phyloP scores from a whole-genome alignment of 2,113 vertebrate species.

The Archocentrus centrarchus region DNA sequence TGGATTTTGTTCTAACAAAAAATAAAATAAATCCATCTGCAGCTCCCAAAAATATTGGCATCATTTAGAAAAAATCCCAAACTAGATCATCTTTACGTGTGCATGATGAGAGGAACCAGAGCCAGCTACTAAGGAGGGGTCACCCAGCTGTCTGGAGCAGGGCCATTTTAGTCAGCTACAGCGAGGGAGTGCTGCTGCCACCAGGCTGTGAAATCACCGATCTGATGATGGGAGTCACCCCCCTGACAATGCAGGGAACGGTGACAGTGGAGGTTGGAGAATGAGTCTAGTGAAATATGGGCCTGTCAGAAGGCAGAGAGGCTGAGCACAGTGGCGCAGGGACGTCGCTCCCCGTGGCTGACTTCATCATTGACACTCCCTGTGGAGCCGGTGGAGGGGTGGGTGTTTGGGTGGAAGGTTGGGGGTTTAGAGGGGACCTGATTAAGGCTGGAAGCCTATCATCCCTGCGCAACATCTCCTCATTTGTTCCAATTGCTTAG shows the following conservation, averaged over 20 bases:
- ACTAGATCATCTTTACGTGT: constrained; percentile 41
- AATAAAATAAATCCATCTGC: constrained; percentile 23
- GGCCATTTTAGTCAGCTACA: constrained; percentile 53
- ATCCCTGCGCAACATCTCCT: constrained; percentile 56
- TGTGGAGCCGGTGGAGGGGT: constrained; percentile 19
- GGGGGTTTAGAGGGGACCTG: constrained; percentile 16
- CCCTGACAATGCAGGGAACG: constrained; percentile 57
- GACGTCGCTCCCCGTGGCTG: constrained; percentile 52
- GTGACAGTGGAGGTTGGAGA: constrained; percentile 55
- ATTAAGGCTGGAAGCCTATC: constrained; percentile 54
- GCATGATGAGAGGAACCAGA: constrained; percentile 41
- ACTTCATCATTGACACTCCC: constrained; percentile 71
- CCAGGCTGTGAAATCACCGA: constrained; percentile 66
- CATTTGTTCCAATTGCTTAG: constrained; percentile 76
- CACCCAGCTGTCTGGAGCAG: constrained; percentile 60
- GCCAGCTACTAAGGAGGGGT: constrained; percentile 58
- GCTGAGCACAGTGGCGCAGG: constrained; percentile 41
- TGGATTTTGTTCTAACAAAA: constrained; percentile 27
- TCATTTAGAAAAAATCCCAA: constrained; percentile 24
- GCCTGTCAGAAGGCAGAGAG: constrained; percentile 56
- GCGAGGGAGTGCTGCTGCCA: constrained; percentile 48
- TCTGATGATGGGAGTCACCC: constrained; percentile 65
- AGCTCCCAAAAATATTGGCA: constrained; percentile 37
- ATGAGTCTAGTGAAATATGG: constrained; percentile 67
- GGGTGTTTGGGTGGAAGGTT: neutral